Percentiles rank a stretch among this genome's conserved stretches.
Evolutionary conservation across 1,140 invertebrate genomes (phyloP).

Genomic region (Solenopsis invicta): DNA sequence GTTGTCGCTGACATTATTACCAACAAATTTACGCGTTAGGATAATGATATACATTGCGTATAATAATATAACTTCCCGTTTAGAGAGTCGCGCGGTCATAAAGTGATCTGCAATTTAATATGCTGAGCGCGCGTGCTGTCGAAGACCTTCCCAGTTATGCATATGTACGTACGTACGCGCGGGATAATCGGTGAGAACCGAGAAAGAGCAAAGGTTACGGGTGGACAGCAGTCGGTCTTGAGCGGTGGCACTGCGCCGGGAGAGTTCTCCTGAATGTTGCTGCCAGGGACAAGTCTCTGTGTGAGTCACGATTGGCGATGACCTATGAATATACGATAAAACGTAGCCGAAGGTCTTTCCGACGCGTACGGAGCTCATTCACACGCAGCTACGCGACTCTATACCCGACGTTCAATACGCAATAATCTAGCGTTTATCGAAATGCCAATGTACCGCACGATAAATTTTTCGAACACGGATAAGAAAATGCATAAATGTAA

Average conservation of each 20-base stretch:
- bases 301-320: conserved; percentile 67
- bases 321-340: conserved; percentile 63
- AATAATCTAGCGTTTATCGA: conserved; percentile 24
- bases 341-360: conserved; percentile 48
- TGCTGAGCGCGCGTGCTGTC: conserved; percentile 39
- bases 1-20: conserved; percentile 40
- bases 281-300: conserved; percentile 61
- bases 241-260: conserved; percentile 34
- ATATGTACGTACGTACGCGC: background rate
- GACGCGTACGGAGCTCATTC: conserved; percentile 54
- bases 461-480: background rate
- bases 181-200: conserved; percentile 31
- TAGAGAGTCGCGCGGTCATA: conserved; percentile 30
- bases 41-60: conserved; percentile 62
- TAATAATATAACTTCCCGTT: conserved; percentile 53
- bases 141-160: conserved; percentile 49
- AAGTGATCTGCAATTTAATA: conserved; percentile 56
- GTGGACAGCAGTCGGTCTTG: conserved; percentile 46
- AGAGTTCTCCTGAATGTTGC: conserved; percentile 60
- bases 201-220: conserved; percentile 57
- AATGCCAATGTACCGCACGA: background rate
- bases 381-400: conserved; percentile 56
- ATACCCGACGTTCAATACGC: conserved; percentile 38
- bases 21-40: conserved; percentile 58
- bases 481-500: background rate